These are phyloP conservation scores for Acanthosepion pharaonis DNA, from an alignment of 2,888 invertebrate species.

Conservation along the genomic window DNA sequence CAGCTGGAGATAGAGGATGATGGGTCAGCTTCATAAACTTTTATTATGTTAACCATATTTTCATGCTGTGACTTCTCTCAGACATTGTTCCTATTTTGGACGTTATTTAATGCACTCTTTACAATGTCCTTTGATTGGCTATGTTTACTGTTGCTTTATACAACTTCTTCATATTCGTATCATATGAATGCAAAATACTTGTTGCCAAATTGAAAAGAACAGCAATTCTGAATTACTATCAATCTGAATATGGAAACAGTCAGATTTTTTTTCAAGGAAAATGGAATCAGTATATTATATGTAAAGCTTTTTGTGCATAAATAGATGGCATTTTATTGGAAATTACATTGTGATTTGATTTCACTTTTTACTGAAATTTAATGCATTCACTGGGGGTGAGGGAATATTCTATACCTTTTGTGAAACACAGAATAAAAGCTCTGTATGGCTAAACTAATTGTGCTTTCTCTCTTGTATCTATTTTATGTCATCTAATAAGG, in stretches of 20 bases:
- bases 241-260: neutral
- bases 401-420: neutral
- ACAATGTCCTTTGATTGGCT: neutral
- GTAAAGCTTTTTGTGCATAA: neutral
- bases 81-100: neutral
- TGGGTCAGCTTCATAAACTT: neutral
- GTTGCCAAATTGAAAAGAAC: neutral
- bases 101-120: neutral
- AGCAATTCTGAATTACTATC: neutral
- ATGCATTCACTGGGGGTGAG: neutral
- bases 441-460: neutral
- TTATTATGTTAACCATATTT: neutral
- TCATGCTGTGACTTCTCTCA: neutral
- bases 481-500: neutral
- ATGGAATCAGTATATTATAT: neutral
- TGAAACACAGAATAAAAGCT: neutral
- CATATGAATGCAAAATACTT: neutral
- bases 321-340: neutral
- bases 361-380: neutral
- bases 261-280: neutral
- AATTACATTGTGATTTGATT: conserved; percentile 1
- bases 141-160: neutral
- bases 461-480: neutral
- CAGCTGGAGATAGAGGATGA: neutral
- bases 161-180: neutral